Conservation (phyloP, 1,140 invertebrate genomes). For the Acromyrmex charruanus region DNA sequence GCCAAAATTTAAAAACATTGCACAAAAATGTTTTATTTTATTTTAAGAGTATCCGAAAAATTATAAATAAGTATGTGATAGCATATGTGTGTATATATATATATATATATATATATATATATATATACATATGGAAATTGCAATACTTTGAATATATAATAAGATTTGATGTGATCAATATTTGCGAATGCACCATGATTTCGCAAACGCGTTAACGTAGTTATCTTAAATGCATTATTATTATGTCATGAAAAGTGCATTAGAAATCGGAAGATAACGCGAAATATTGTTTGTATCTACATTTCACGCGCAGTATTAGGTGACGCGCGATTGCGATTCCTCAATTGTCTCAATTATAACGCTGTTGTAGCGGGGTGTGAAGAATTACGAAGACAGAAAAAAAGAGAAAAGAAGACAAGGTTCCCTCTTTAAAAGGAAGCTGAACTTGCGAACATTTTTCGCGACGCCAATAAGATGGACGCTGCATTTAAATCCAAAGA, state of each 20-base stretch:
- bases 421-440: neutral
- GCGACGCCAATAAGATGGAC: neutral
- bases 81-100: neutral
- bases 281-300: constrained; percentile 28
- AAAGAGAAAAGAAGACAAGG: neutral
- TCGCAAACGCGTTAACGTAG: neutral
- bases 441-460: neutral
- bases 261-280: neutral
- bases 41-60: too few species aligned
- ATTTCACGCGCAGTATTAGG: constrained; percentile 36
- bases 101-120: neutral
- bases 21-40: too few species aligned
- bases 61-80: too few species aligned
- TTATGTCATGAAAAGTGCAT: constrained; percentile 25
- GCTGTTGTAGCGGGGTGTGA: neutral
- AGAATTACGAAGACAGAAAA: neutral
- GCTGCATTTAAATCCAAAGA: constrained; percentile 70
- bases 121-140: neutral
- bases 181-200: constrained; percentile 22
- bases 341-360: neutral
- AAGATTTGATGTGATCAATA: constrained; percentile 1
- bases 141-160: constrained; percentile 2
- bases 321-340: neutral
- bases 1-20: too few species aligned
- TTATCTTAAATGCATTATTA: neutral